Conservation (phyloP, 2,888 invertebrate genomes). For the Nineta flava region DNA sequence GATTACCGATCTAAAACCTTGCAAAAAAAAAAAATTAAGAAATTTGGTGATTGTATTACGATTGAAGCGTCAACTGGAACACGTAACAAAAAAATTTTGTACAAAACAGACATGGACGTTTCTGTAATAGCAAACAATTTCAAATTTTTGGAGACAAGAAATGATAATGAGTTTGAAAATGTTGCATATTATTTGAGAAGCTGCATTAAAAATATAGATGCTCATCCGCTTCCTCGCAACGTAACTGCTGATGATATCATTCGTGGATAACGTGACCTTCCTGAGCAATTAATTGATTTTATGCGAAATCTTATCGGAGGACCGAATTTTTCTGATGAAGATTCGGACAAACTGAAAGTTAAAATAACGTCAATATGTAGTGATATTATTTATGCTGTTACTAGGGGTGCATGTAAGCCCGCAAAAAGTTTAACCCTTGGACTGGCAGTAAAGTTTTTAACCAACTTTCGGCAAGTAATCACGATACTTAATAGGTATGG, state of each 20-base stretch:
- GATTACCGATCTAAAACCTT: neutral
- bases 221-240: conserved; percentile 1
- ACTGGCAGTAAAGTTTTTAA: conserved; percentile 2
- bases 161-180: neutral
- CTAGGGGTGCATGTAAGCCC: neutral
- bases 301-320: neutral
- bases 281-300: neutral
- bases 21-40: neutral
- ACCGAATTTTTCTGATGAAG: neutral
- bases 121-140: neutral
- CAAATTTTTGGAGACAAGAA: neutral
- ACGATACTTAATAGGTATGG: conserved; percentile 4
- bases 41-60: neutral
- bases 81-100: neutral
- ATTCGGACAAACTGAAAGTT: neutral
- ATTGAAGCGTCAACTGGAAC: neutral
- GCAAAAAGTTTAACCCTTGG: conserved; percentile 2
- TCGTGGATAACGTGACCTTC: neutral
- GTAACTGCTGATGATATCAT: neutral
- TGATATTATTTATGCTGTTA: neutral
- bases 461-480: neutral
- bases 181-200: neutral
- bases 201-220: neutral
- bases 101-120: neutral
- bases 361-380: conserved; percentile 3